These are phyloP conservation scores for Aplocera efformata DNA, from an alignment of 2,888 invertebrate species.

Conservation along the genomic window DNA sequence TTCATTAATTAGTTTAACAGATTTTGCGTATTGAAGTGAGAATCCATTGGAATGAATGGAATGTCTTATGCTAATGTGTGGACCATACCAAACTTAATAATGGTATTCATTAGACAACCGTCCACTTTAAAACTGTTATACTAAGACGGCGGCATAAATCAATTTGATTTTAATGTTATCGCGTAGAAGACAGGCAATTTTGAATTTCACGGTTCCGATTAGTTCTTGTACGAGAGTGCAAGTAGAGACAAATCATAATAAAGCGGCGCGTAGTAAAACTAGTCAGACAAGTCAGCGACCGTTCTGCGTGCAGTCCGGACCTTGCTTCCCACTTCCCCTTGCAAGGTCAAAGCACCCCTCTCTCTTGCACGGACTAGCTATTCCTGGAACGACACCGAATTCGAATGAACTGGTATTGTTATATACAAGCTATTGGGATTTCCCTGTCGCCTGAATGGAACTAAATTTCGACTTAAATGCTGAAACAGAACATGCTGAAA, in stretches of 20 bases:
- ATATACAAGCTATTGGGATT: slow-evolving; percentile 24
- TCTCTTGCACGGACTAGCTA: slow-evolving; percentile 40
- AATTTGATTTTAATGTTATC: slow-evolving; percentile 8
- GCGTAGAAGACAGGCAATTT: slow-evolving; percentile 6
- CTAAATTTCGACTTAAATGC: no score
- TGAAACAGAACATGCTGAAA: no score
- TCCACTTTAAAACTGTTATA: slow-evolving; percentile 12
- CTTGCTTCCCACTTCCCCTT: slow-evolving; percentile 46
- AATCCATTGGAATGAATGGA: slow-evolving; percentile 15
- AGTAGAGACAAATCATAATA: slow-evolving; percentile 20
- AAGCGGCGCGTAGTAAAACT: slow-evolving; percentile 52
- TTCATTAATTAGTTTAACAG: no score
- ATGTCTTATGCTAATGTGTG: slow-evolving; percentile 11
- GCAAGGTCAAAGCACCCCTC: slow-evolving; percentile 69
- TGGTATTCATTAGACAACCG: slow-evolving; percentile 15
- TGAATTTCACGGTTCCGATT: slow-evolving; percentile 8
- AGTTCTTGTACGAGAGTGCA: not conserved
- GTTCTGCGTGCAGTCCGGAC: slow-evolving; percentile 43
- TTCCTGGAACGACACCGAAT: slow-evolving; percentile 50
- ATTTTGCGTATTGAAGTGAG: slow-evolving; percentile 11
- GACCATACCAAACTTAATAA: slow-evolving; percentile 8
- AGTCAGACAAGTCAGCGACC: slow-evolving; percentile 66
- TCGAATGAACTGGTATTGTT: slow-evolving; percentile 32
- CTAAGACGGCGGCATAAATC: slow-evolving; percentile 12
- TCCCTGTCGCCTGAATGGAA: slow-evolving; percentile 8